phyloP scores from a whole-genome alignment of 2,797 vertebrate species.

The Platalea minor region DNA sequence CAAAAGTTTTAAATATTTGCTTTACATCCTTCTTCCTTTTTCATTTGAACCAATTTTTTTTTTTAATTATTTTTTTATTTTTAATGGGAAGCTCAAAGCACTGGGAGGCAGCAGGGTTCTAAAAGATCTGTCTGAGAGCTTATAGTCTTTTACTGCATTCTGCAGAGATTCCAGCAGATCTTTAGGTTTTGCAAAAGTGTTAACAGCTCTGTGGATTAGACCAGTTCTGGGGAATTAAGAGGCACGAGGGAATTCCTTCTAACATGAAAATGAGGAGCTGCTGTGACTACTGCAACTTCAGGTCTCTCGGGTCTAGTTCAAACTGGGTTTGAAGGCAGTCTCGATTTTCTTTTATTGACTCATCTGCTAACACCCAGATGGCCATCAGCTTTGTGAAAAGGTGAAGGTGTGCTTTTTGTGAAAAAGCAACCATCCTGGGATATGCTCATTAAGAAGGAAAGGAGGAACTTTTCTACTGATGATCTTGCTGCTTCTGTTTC shows the following conservation, averaged over 20 bases:
- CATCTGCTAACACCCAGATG: neutral
- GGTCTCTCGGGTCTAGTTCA: neutral
- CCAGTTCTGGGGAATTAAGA: neutral
- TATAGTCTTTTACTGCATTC: neutral
- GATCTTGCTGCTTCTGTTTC: neutral
- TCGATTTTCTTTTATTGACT: neutral
- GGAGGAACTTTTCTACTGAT: neutral
- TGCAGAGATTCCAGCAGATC: neutral
- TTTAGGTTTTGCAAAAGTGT: neutral
- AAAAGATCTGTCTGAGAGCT: neutral
- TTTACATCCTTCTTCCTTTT: neutral
- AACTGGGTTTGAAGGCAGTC: neutral
- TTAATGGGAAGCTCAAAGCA: neutral
- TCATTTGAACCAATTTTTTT: neutral
- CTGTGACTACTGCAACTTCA: neutral
- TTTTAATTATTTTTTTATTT: neutral
- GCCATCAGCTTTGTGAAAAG: neutral
- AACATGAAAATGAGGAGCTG: neutral
- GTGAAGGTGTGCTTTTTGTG: neutral
- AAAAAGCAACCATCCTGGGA: neutral
- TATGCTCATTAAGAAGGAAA: neutral
- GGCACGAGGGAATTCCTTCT: neutral
- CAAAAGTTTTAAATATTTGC: neutral
- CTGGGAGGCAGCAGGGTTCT: neutral
- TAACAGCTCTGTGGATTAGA: neutral